Percentiles rank a stretch among this genome's conserved stretches.
Conservation (phyloP, 1,140 invertebrate species). For the Andricus grossulariae region DNA sequence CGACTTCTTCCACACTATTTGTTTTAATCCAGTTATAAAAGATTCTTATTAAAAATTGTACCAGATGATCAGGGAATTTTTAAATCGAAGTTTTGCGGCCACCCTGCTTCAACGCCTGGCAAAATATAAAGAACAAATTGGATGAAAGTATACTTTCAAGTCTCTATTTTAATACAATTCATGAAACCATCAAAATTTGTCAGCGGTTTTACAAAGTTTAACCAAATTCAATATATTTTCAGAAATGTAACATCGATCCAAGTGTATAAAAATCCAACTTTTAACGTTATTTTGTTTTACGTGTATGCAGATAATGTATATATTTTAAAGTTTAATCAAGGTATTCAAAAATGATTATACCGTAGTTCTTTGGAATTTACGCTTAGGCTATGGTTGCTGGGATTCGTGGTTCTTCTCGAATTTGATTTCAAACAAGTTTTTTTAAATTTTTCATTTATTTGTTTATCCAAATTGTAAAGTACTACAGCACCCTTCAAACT, state of each 20-base stretch:
- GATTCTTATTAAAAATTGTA: too few relatives aligned
- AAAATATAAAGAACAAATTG: too few relatives aligned
- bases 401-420: slow-evolving; percentile 71
- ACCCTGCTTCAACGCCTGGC: too few relatives aligned
- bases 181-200: too few relatives aligned
- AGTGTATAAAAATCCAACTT: slow-evolving; percentile 8
- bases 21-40: too few relatives aligned
- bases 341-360: slow-evolving; percentile 66
- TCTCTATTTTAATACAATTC: too few relatives aligned
- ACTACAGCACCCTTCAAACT: slow-evolving; percentile 83
- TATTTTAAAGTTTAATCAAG: slow-evolving; percentile 24
- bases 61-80: too few relatives aligned
- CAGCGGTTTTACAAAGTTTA: too few relatives aligned
- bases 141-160: too few relatives aligned
- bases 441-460: slow-evolving; percentile 80
- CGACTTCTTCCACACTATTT: too few relatives aligned
- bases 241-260: not conserved
- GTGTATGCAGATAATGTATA: slow-evolving; percentile 9
- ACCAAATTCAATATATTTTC: too few relatives aligned
- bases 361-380: slow-evolving; percentile 74
- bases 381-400: slow-evolving; percentile 62
- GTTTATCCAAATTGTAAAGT: slow-evolving; percentile 84
- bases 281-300: slow-evolving; percentile 27
- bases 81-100: too few relatives aligned
- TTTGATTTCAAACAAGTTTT: slow-evolving; percentile 76